These are phyloP conservation scores for Epiblema foenella DNA, from an alignment of 2,888 invertebrate genomes.

Conservation along the genomic window DNA sequence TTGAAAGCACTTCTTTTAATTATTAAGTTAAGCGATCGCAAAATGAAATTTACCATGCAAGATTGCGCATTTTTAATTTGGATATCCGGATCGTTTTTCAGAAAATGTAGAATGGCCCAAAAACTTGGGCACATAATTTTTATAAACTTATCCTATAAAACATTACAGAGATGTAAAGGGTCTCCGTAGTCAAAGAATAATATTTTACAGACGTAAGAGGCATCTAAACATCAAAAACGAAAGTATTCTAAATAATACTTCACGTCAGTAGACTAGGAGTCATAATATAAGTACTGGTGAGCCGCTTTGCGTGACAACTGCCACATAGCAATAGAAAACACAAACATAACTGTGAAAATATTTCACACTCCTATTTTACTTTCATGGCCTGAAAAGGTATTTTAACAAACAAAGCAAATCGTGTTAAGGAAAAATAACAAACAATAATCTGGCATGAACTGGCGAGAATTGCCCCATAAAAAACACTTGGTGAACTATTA, in stretches of 20 bases:
- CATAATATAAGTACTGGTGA: not conserved
- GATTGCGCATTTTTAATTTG: constrained; percentile 36
- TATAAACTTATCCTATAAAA: too few relatives aligned
- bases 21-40: constrained; percentile 40
- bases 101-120: too few relatives aligned
- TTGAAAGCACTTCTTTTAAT: constrained; percentile 39
- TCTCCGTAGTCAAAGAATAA: too few relatives aligned
- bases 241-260: too few relatives aligned
- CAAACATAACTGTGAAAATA: not conserved
- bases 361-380: constrained; percentile 11
- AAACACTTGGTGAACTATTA: constrained; percentile 54
- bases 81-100: constrained; percentile 12
- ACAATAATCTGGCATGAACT: constrained; percentile 48
- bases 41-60: constrained; percentile 31
- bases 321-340: not conserved
- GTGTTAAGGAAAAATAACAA: constrained; percentile 45
- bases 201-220: too few relatives aligned
- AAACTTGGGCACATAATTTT: too few relatives aligned
- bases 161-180: too few relatives aligned
- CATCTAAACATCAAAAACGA: too few relatives aligned
- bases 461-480: constrained; percentile 53
- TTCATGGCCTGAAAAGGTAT: constrained; percentile 26
- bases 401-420: constrained; percentile 37
- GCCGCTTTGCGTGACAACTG: not conserved
- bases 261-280: too few relatives aligned